phyloP scores from a whole-genome alignment of 1,140 invertebrate species.

The Wiebesia pumilae region DNA sequence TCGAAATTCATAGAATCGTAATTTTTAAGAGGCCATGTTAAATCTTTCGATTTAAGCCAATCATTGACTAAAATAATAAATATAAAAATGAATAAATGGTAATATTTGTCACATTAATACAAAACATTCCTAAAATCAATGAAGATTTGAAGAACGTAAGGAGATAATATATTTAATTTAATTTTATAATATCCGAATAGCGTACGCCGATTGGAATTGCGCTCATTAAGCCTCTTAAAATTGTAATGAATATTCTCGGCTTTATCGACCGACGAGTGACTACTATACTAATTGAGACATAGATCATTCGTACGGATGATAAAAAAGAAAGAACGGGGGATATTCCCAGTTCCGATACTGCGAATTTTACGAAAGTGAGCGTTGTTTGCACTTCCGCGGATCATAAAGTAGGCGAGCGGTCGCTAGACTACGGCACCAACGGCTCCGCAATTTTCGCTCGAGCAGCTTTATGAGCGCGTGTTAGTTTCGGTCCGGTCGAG shows the following conservation, averaged over 20 bases:
- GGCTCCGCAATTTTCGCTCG: slow-evolving; percentile 61
- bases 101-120: too few relatives aligned
- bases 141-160: too few relatives aligned
- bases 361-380: slow-evolving; percentile 35
- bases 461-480: slow-evolving; percentile 61
- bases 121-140: too few relatives aligned
- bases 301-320: background rate
- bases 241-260: background rate
- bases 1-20: too few relatives aligned
- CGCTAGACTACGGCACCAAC: slow-evolving; percentile 45
- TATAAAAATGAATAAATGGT: too few relatives aligned
- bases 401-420: slow-evolving; percentile 58
- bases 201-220: too few relatives aligned
- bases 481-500: slow-evolving; percentile 22
- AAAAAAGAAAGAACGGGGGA: slow-evolving; percentile 35
- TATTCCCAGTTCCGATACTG: slow-evolving; percentile 45
- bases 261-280: background rate
- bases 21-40: too few relatives aligned
- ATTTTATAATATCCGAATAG: too few relatives aligned
- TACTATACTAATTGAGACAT: background rate
- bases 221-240: background rate
- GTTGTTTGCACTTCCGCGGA: slow-evolving; percentile 52
- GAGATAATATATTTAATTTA: too few relatives aligned
- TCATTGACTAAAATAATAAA: too few relatives aligned
- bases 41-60: too few relatives aligned